These are phyloP conservation scores for Brotula barbata DNA, from an alignment of 2,797 vertebrate genomes.

Conservation along the genomic window DNA sequence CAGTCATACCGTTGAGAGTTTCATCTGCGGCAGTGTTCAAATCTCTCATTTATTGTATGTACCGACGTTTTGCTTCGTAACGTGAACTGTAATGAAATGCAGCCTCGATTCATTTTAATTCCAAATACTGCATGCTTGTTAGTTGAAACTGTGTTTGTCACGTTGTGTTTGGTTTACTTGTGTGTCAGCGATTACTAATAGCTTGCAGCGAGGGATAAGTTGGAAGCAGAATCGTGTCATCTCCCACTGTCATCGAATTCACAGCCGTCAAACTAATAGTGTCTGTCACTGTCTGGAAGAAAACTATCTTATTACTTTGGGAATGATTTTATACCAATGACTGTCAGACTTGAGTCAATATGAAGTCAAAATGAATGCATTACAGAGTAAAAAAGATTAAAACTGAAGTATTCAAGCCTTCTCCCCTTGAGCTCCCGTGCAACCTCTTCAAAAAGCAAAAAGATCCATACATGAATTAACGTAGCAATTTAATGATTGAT, in stretches of 20 bases:
- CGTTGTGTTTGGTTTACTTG: constrained; percentile 33
- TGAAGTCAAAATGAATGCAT: constrained; percentile 14
- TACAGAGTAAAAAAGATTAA: not conserved
- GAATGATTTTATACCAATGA: constrained; percentile 10
- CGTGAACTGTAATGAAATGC: constrained; percentile 31
- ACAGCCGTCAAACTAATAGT: constrained; percentile 43
- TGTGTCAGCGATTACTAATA: constrained; percentile 37
- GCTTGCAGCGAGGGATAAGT: constrained; percentile 35
- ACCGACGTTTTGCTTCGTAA: constrained; percentile 21
- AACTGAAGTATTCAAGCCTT: not conserved
- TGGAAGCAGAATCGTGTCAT: constrained; percentile 38
- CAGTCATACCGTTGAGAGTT: constrained; percentile 23
- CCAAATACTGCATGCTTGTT: constrained; percentile 8
- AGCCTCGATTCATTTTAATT: constrained; percentile 17
- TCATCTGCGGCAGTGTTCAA: constrained; percentile 11
- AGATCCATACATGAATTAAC: no score
- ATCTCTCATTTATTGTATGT: constrained; percentile 27
- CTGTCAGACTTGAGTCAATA: constrained; percentile 27
- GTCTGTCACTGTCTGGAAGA: constrained; percentile 42
- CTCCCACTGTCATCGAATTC: constrained; percentile 39
- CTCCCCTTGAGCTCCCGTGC: no score
- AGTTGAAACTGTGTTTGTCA: constrained; percentile 33
- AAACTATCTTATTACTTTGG: constrained; percentile 15
- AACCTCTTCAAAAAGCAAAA: no score
- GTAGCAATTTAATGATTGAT: no score